phyloP scores from a whole-genome alignment of 2,797 vertebrate species.

The Sparidentex hasta region DNA sequence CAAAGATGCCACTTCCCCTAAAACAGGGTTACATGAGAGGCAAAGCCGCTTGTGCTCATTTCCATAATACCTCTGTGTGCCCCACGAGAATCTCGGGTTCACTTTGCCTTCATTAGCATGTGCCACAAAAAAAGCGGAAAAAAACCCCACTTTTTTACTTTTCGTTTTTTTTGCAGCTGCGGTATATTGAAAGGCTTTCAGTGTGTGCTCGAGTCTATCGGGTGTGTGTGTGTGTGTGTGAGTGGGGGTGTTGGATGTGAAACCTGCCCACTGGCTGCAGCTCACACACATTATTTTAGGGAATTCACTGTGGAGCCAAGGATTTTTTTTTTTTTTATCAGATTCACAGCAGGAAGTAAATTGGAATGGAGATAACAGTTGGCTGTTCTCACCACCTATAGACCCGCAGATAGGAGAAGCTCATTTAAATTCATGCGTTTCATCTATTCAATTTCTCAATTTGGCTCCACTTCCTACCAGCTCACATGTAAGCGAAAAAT shows the following conservation, averaged over 20 bases:
- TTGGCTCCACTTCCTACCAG: slow-evolving; percentile 16
- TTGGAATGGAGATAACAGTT: slow-evolving; percentile 65
- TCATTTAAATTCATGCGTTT: slow-evolving; percentile 50
- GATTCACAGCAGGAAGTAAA: slow-evolving; percentile 67
- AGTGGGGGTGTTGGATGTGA: slow-evolving; percentile 18
- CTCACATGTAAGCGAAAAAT: slow-evolving; percentile 23
- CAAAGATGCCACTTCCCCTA: slow-evolving; percentile 29
- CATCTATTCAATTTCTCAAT: slow-evolving; percentile 39
- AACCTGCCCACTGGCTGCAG: slow-evolving; percentile 52
- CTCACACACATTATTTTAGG: slow-evolving; percentile 56
- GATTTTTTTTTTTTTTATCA: slow-evolving; percentile 52
- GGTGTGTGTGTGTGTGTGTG: not conserved
- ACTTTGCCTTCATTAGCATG: slow-evolving; percentile 74
- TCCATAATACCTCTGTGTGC: slow-evolving; percentile 70
- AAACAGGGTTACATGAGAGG: slow-evolving; percentile 54
- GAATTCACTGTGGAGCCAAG: slow-evolving; percentile 46
- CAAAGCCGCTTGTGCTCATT: slow-evolving; percentile 71
- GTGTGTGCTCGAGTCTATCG: slow-evolving; percentile 2
- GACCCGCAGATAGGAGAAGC: slow-evolving; percentile 47
- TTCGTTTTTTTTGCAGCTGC: slow-evolving; percentile 26
- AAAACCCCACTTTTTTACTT: slow-evolving; percentile 8
- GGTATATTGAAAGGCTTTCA: slow-evolving; percentile 40
- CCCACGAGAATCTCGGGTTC: slow-evolving; percentile 61
- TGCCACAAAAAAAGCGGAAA: slow-evolving; percentile 44
- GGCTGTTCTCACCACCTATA: slow-evolving; percentile 54